Evolutionary conservation across 2,797 vertebrate species (phyloP).

Genomic region (Urosaurus nigricauda): DNA sequence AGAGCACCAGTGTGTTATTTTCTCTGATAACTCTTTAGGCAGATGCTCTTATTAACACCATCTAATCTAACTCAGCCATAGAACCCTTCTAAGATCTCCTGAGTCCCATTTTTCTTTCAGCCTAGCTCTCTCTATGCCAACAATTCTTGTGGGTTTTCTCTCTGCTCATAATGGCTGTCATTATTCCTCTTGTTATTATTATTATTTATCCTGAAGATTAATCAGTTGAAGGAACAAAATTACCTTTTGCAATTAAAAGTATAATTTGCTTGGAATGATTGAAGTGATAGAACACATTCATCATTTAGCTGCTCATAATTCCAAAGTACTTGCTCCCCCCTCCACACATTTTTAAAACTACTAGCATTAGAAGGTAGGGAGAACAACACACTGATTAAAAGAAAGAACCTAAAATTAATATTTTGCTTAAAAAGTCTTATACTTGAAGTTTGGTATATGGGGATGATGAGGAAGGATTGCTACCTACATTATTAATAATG

Average conservation of each 20-base stretch:
- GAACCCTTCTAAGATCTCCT: not conserved
- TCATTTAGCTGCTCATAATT: conserved; percentile 56
- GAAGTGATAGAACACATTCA: conserved; percentile 57
- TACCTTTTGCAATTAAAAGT: conserved; percentile 67
- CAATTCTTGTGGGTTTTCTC: conserved; percentile 40
- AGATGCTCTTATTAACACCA: not conserved
- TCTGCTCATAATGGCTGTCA: conserved; percentile 22
- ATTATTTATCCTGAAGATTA: conserved; percentile 60
- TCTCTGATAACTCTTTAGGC: not conserved
- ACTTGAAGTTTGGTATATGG: conserved; percentile 56
- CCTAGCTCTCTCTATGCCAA: conserved; percentile 33
- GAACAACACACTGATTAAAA: conserved; percentile 34
- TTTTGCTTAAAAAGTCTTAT: conserved; percentile 36
- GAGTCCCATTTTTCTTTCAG: conserved; percentile 26
- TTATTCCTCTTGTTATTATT: conserved; percentile 52
- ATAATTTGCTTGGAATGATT: conserved; percentile 64
- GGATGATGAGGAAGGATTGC: conserved; percentile 50
- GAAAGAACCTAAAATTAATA: conserved; percentile 15
- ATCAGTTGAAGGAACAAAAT: conserved; percentile 69
- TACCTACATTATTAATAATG: conserved; percentile 54
- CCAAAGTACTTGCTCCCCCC: conserved; percentile 6
- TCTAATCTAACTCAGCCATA: not conserved
- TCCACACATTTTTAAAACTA: conserved; percentile 31
- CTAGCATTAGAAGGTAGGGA: not conserved
- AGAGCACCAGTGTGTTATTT: not conserved